These are phyloP conservation scores for Pyrrhosoma nymphula DNA, from an alignment of 2,888 invertebrate species.

Conservation along the genomic window DNA sequence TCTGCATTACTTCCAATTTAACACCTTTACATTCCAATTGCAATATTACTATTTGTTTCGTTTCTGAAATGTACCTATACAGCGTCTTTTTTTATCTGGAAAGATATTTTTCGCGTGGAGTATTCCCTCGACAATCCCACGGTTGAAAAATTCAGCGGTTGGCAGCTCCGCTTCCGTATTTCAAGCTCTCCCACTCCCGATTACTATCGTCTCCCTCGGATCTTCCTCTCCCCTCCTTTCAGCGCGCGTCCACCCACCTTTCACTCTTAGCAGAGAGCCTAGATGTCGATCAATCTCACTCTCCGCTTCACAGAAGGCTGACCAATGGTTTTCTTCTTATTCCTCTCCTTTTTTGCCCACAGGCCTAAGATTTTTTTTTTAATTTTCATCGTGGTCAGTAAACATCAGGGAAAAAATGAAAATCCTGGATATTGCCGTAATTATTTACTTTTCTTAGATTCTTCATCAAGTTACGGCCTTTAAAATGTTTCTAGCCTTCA, in stretches of 20 bases:
- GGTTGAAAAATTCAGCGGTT: neutral
- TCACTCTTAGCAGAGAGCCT: neutral
- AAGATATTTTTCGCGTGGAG: too few relatives aligned
- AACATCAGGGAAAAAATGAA: neutral
- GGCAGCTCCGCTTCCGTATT: constrained; percentile 14
- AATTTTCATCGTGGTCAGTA: neutral
- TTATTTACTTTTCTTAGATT: too few relatives aligned
- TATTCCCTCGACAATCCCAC: neutral
- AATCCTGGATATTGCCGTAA: neutral
- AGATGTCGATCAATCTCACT: constrained; percentile 18
- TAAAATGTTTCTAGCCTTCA: too few relatives aligned
- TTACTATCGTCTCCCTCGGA: neutral
- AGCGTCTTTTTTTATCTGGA: too few relatives aligned
- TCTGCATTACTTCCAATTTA: too few relatives aligned
- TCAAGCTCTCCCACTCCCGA: neutral
- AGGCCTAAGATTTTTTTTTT: neutral
- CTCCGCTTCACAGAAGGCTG: constrained; percentile 21
- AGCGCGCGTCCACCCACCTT: neutral
- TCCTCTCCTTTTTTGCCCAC: neutral
- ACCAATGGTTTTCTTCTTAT: neutral
- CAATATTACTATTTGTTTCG: too few relatives aligned
- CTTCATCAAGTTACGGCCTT: too few relatives aligned
- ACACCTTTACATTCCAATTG: too few relatives aligned
- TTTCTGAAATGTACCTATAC: too few relatives aligned
- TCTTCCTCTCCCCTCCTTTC: neutral